Evolutionary conservation across 2,888 invertebrate species (phyloP), one percentile per base, ranked within the genome.

Genomic region (Polyommatus iphigenia): DNA sequence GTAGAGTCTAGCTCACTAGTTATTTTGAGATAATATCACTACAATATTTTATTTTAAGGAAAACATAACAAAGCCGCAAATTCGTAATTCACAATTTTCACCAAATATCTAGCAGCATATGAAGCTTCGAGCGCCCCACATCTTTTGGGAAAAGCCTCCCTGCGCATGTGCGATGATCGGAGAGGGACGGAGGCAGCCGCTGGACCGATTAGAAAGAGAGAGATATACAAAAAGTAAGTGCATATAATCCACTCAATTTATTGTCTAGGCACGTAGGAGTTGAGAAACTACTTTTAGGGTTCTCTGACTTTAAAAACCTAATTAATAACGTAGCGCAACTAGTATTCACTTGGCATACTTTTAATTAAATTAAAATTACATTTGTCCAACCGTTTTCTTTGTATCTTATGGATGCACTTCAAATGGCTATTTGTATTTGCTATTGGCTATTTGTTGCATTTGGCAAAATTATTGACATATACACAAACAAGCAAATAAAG

Each of bases 161-260:
- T 76, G 88, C 94, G 93, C 93, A 91, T 79, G 91, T 91, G 92
- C 85, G 85, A 87, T 88, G 89, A 90, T 82, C 81, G 36, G 86
- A 90, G 82, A n/a, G 87, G 84, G 88, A 89, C 71, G 79, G 83
- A 80, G 80, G 83, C 79, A 86, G 78, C 78, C 78, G 79, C 50
- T 41, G 67, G 82, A 82, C 83, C 83, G 62, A 83, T 77, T 79
- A 78, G 85, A 92, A 79, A 80, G 86, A 85, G 89, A 90, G 78
- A 41, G 80, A 77, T 78, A 80, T 78, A 85, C 76, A 82, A 83
- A 87, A 83, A 87, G 84, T 84, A 85, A 90, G 85, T 89, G 88
- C 89, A 89, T 87, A 88, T 87, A 89, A 91, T 89, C 86, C 84
- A 85, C 85, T 88, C 86, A 87, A 90, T 89, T 90, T 87, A 87